Conservation (phyloP, 2,797 vertebrate genomes). For the Leptodactylus fallax region DNA sequence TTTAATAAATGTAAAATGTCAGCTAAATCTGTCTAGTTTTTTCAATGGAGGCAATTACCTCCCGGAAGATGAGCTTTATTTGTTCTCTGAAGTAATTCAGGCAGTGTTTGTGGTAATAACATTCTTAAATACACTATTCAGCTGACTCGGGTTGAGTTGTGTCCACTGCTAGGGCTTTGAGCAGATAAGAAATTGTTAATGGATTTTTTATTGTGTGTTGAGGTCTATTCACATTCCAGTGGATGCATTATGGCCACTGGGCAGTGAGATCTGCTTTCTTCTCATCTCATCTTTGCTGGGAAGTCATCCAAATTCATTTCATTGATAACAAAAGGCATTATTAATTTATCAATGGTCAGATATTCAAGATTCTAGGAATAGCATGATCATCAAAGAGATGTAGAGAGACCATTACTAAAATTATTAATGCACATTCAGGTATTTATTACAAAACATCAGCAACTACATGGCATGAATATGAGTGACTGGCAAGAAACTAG, state of each 20-base stretch:
- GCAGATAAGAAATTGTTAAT: conserved; percentile 25
- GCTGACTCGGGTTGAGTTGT: conserved; percentile 22
- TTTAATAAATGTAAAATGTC: neutral
- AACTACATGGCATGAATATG: neutral
- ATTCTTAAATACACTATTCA: conserved; percentile 67
- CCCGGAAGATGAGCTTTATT: conserved; percentile 65
- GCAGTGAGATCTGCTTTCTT: neutral
- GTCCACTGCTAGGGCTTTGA: neutral
- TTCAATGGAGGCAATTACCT: conserved; percentile 20
- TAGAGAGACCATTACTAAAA: neutral
- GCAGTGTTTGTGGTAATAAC: conserved; percentile 71
- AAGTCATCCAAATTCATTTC: conserved; percentile 30
- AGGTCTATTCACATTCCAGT: conserved; percentile 1
- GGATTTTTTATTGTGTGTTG: neutral
- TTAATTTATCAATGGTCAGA: conserved; percentile 21
- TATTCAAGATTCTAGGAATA: conserved; percentile 28
- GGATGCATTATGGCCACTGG: conserved; percentile 18
- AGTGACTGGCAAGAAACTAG: neutral
- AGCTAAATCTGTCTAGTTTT: neutral
- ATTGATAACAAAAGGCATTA: conserved; percentile 16
- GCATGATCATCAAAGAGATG: neutral
- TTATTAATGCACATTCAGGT: conserved; percentile 15
- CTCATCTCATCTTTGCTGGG: conserved; percentile 16
- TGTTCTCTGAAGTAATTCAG: conserved; percentile 72
- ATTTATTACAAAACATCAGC: neutral